Conservation (phyloP, 1,140 invertebrate species). For the Myzus persicae region DNA sequence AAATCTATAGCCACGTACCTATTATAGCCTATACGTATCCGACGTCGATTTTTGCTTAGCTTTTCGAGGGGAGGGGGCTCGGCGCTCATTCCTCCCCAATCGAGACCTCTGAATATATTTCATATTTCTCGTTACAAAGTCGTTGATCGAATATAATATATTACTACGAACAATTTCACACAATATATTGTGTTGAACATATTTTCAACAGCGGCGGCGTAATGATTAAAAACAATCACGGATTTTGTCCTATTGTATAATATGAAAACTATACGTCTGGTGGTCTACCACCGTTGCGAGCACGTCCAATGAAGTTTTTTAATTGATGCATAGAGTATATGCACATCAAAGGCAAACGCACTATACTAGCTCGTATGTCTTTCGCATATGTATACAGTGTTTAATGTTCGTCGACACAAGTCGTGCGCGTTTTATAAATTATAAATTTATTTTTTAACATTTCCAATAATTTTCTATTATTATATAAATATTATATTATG, state of each 20-base stretch:
- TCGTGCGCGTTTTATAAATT: conserved; percentile 26
- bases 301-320: background rate
- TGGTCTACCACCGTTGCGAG: background rate
- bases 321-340: background rate
- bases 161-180: background rate
- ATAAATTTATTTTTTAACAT: background rate
- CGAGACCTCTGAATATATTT: background rate
- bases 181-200: background rate
- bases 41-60: background rate
- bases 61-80: background rate
- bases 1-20: background rate
- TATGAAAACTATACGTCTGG: background rate
- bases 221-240: background rate
- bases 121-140: background rate
- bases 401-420: background rate
- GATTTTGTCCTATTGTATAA: background rate
- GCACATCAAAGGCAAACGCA: background rate
- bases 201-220: background rate
- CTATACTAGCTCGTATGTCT: background rate
- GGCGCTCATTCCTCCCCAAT: background rate
- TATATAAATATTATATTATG: background rate
- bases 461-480: background rate
- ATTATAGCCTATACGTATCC: background rate
- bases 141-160: no score
- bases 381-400: background rate